Base-by-base conservation (phyloP, 2,113 vertebrate species). In the Cheilinus undulatus region DNA sequence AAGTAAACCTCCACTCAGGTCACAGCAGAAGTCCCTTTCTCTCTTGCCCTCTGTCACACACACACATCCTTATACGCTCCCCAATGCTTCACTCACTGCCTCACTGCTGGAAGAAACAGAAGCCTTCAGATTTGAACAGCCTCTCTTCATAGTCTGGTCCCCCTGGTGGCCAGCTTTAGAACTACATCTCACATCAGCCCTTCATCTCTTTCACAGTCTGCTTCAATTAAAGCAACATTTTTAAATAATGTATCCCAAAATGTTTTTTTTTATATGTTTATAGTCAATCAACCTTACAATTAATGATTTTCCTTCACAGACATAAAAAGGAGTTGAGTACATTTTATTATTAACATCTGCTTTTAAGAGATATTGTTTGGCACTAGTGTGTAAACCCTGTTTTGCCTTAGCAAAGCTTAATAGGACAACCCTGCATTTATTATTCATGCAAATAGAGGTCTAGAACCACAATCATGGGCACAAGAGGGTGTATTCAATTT, bases 81-180 rank as follows among this genome's bases (percentile, higher is more conserved):
- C 17, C 40, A 42, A 2, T n/a, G 24, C 26, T 20, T 72, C 50
- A 46, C 50, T 45, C 32, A 22, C 58, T 68, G 27, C 10, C 19
- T 64, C 11, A 4, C 12, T 19, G 20, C 15, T 62, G 49, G 73
- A 68, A 43, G 43, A 42, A 58, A 80, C 46, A 0, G 2, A 38
- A 57, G 26, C 13, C 68, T 71, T 51, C 8, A 27, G 23, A 46
- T 60, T 58, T 64, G 36, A 58, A 66, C 7, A 34, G 13, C 23
- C 50, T 70, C 53, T 60, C 23, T 73, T 49, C 66, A 75, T 65
- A 28, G 30, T 19, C 19, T 10, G 3, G n/a, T 81, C 89, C 91
- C 88, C 83, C 91, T 92, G 49, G 84, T 90, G 91, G 86, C 28
- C 73, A 79, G 15, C 15, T 36, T 53, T 12, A 54, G 46, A 82